These are phyloP conservation scores for Parthenolecanium corni DNA, from an alignment of 2,888 invertebrate species.

Conservation along the genomic window DNA sequence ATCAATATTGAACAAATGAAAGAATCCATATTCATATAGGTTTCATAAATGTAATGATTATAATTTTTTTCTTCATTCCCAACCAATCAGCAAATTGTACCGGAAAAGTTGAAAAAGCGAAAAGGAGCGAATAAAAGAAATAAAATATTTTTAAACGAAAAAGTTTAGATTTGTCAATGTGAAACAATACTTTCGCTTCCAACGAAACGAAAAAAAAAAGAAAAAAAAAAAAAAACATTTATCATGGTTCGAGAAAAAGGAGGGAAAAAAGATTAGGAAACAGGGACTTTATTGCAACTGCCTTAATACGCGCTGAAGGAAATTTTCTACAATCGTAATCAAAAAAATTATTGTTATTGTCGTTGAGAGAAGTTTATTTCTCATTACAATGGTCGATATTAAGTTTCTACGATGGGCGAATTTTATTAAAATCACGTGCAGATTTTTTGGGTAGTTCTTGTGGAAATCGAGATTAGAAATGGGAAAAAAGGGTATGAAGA, in stretches of 20 bases:
- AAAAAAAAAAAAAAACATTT: slow-evolving; percentile 6
- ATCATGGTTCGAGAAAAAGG: slow-evolving; percentile 15
- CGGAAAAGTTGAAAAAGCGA: too few relatives aligned
- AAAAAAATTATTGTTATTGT: slow-evolving; percentile 9
- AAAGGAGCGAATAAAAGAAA: too few relatives aligned
- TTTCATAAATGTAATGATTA: too few relatives aligned
- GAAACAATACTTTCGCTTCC: background rate
- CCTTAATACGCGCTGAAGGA: slow-evolving; percentile 10
- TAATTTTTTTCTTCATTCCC: too few relatives aligned
- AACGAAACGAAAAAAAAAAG: too few relatives aligned
- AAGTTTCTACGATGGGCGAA: background rate
- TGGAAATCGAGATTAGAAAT: too few relatives aligned
- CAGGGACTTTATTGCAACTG: slow-evolving; percentile 11
- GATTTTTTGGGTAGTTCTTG: background rate
- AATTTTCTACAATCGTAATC: slow-evolving; percentile 21
- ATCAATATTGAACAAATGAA: too few relatives aligned
- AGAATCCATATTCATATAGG: too few relatives aligned
- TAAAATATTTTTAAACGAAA: slow-evolving; percentile 8
- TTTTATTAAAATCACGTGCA: background rate
- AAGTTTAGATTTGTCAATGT: slow-evolving; percentile 17
- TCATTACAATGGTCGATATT: background rate
- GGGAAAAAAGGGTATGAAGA: too few relatives aligned
- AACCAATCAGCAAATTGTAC: too few relatives aligned
- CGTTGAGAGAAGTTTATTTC: background rate
- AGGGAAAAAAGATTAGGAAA: slow-evolving; percentile 15